Base-by-base conservation (phyloP, 2,113 vertebrate species). In the Proteles cristata region DNA sequence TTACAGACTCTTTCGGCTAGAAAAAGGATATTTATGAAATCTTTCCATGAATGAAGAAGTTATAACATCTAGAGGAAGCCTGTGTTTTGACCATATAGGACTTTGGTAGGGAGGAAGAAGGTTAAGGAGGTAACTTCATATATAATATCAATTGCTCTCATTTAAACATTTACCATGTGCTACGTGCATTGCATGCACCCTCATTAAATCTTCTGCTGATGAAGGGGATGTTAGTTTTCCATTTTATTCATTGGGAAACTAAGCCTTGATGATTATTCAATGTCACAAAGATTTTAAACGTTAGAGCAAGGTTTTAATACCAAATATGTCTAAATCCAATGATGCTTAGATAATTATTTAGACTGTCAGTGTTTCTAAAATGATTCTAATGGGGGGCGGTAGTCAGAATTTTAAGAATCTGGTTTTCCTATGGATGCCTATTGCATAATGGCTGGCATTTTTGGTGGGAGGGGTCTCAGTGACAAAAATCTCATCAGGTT, bases 201-300 rank as follows among this genome's bases (percentile, higher is more conserved):
- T 81, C 4, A 25, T 45, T 63, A 85, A 68, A 55, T 61, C 2
- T 53, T 50, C 11, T 35, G 63, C 1, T 66, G 25, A 35, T 25
- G 48, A 61, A 80, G 19, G 17, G 69, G 11, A n/a, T 80, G 26
- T 23, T 89, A n/a, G 43, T 88, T 87, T 85, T 39, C 53, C 17
- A 58, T 28, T 85, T 95, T n/a, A 93, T 5, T 85, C 4, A 35
- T 50, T 16, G 61, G 39, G 11, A 82, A 93, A 73, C 31, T 58
- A 66, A 93, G 45, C 11, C 28, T 88, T 63, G 4, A 6, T 48
- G 11, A 9, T 88, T 74, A 80, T 39, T 14, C 21, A 71, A 45
- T 48, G 61, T 93, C 48, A 33, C 19, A 73, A 89, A 94, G 48
- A 69, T 85, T 93, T 79, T 76, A 92, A 88, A 69, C 84, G 25